phyloP scores from a whole-genome alignment of 2,888 invertebrate genomes.

The Hyposoter didymator region DNA sequence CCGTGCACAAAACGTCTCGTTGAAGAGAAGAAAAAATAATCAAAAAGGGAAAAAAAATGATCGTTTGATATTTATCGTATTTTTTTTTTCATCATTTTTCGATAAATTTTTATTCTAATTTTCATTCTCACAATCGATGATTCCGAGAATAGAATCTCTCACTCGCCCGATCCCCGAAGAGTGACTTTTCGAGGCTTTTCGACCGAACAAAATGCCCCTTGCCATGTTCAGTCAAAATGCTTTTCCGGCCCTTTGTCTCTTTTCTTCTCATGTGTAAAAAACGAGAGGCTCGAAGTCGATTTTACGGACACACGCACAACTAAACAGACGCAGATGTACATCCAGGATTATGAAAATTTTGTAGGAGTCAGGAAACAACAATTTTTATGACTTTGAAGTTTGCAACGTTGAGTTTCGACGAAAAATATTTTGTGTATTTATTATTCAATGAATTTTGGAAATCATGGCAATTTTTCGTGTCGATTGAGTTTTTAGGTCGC shows the following conservation, averaged over 20 bases:
- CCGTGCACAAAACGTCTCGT: background rate
- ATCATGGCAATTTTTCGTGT: too few relatives aligned
- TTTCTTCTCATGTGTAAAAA: background rate
- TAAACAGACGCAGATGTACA: background rate
- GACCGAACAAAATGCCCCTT: background rate
- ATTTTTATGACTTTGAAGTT: too few relatives aligned
- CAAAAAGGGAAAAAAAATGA: background rate
- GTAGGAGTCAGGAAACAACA: background rate
- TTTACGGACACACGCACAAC: background rate
- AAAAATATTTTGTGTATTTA: too few relatives aligned
- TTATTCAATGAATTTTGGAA: too few relatives aligned
- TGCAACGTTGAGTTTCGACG: too few relatives aligned
- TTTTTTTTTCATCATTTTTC: too few relatives aligned
- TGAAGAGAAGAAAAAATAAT: background rate
- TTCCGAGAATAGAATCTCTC: background rate
- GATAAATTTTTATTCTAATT: too few relatives aligned
- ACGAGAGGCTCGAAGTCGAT: background rate
- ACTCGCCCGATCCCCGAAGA: background rate
- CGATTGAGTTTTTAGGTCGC: too few relatives aligned
- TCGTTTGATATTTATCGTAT: too few relatives aligned
- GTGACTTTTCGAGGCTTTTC: background rate
- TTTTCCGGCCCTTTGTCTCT: background rate
- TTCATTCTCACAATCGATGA: background rate
- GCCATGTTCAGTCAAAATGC: background rate
- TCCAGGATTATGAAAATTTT: background rate